Base-by-base conservation (phyloP, 2,113 vertebrate genomes). In the Syrmaticus mikado region DNA sequence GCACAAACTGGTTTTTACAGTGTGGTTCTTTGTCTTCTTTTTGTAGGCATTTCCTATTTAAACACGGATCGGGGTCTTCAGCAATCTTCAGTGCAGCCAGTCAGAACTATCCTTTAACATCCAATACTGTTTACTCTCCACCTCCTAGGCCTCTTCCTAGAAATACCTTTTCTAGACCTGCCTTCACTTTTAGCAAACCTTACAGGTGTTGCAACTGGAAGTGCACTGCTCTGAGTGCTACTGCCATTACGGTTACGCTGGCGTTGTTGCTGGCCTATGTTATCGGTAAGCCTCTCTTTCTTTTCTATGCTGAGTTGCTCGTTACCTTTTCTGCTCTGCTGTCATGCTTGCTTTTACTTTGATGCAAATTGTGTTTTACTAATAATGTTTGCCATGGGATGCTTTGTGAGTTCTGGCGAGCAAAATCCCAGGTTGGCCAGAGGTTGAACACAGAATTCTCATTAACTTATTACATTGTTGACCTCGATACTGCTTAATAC, bases 191-290 rank as follows among this genome's bases (percentile, higher is more conserved):
- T 96, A 98, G 98, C 98, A 99, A 99, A 98, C 99, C 99, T 45
- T 99, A 99, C 89, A 98, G 99, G 96, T 99, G 99, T 95, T 99
- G 99, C 97, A 99, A 99, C 96, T 99, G 99, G 99, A 99, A 99
- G 97, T 99, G 99, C 46, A 99, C 99, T 0, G 99, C 99, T 40
- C 91, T 99, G 97, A 99, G 99, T 2, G 99, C 99, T 18, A 99
- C 99, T 4, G 99, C 99, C 6, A 98, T 99, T 82, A 99, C 99
- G 0, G 98, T 99, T 89, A 99, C 99, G 30, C 96, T 99, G 94
- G 99, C 99, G 8, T 94, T 99, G 96, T 95, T 99, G 94, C 98
- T 99, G 79, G 98, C 99, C 90, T 99, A 99, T 66, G 99, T 99
- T 94, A 99, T 99, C 10, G 99, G 99, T 99, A 98, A 99, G 99